phyloP scores from a whole-genome alignment of 2,113 vertebrate genomes.

The Orycteropus afer region DNA sequence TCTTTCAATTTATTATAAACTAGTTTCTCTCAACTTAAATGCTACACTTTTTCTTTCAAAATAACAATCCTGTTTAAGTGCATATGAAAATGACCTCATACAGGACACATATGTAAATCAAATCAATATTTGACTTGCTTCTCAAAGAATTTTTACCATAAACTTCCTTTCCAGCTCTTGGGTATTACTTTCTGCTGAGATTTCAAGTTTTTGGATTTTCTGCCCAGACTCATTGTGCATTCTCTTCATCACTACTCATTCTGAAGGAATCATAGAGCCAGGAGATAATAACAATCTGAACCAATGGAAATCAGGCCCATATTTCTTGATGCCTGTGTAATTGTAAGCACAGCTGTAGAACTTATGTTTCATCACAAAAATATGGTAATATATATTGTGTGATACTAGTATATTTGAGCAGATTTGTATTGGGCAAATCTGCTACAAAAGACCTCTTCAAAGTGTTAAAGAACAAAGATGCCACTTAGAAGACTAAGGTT shows the following conservation, averaged over 20 bases:
- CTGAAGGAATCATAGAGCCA: slow-evolving; percentile 20
- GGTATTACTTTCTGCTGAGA: slow-evolving; percentile 34
- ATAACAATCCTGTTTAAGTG: background rate
- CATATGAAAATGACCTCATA: background rate
- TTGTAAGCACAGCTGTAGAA: slow-evolving; percentile 1
- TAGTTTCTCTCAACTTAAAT: background rate
- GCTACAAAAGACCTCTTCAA: too few relatives aligned
- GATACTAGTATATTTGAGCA: background rate
- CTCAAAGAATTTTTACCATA: background rate
- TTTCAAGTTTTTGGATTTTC: slow-evolving; percentile 19
- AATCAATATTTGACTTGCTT: background rate
- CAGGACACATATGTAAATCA: background rate
- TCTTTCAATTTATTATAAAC: background rate
- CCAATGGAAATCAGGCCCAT: background rate
- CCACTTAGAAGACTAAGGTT: too few relatives aligned
- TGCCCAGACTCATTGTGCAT: background rate
- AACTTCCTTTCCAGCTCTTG: background rate
- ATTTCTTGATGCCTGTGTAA: background rate
- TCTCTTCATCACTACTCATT: slow-evolving; percentile 32
- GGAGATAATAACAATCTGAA: background rate
- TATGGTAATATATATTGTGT: background rate
- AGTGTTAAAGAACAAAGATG: too few relatives aligned
- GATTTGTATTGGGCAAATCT: too few relatives aligned
- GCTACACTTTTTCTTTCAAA: background rate
- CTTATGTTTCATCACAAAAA: background rate